These are phyloP conservation scores for Ellobium chinense DNA, from an alignment of 2,888 invertebrate genomes.

Conservation along the genomic window DNA sequence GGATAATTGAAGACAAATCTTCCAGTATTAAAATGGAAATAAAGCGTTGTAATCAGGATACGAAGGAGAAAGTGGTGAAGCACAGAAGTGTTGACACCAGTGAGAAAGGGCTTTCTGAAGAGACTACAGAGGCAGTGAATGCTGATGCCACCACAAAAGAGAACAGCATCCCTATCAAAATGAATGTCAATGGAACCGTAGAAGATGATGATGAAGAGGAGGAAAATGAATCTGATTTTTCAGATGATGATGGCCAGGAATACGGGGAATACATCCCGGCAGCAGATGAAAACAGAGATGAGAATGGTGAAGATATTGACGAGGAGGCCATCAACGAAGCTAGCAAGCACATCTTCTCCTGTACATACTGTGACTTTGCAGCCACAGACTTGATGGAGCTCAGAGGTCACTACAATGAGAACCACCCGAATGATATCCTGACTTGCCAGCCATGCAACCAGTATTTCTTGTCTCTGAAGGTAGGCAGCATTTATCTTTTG, in stretches of 20 bases:
- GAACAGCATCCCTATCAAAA: neutral
- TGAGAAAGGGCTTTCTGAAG: too few species aligned
- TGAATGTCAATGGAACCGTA: neutral
- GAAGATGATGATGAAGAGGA: neutral
- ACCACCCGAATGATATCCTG: conserved; percentile 64
- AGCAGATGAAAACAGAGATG: conserved; percentile 14
- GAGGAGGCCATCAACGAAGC: conserved; percentile 42
- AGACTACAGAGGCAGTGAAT: too few species aligned
- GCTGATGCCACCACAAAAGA: neutral
- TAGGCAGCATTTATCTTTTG: neutral
- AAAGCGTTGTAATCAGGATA: neutral
- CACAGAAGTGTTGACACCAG: too few species aligned
- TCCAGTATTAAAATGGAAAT: neutral
- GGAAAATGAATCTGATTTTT: neutral
- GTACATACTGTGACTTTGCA: conserved; percentile 70
- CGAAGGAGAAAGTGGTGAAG: neutral
- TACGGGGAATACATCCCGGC: conserved; percentile 14
- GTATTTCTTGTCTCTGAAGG: conserved; percentile 65
- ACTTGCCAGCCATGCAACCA: conserved; percentile 70
- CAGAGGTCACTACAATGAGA: conserved; percentile 67
- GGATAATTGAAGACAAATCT: neutral
- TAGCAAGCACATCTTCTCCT: conserved; percentile 59
- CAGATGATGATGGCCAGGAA: conserved; percentile 7
- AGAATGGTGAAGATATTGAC: conserved; percentile 40
- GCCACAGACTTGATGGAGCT: conserved; percentile 64